Percentiles rank a stretch among this genome's conserved stretches.
These are phyloP conservation scores for Chaenodraco wilsoni DNA, from an alignment of 2,797 vertebrate species.

Conservation along the genomic window DNA sequence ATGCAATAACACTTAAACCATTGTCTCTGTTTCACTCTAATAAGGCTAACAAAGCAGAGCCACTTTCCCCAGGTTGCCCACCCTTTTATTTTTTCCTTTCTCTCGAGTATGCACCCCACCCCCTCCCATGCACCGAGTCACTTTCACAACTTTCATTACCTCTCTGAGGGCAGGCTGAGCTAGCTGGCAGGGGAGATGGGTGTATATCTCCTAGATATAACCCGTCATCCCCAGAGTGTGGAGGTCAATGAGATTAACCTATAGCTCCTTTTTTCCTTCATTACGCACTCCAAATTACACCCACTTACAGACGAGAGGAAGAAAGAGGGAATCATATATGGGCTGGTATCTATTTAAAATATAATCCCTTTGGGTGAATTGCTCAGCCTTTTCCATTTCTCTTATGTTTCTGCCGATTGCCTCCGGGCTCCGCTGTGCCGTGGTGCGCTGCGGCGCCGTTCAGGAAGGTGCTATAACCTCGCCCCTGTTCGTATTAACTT, in stretches of 20 bases:
- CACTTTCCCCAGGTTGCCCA: slow-evolving; percentile 69
- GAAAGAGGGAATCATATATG: slow-evolving; percentile 76
- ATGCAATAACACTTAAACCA: slow-evolving; percentile 7
- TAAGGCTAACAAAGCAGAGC: slow-evolving; percentile 49
- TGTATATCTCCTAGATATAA: slow-evolving; percentile 72
- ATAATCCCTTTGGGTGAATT: slow-evolving; percentile 78
- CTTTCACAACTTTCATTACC: slow-evolving; percentile 79
- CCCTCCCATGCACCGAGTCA: slow-evolving; percentile 41
- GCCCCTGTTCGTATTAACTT: slow-evolving; percentile 74
- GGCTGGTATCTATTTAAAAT: slow-evolving; percentile 84
- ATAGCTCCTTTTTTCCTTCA: slow-evolving; percentile 78
- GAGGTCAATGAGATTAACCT: slow-evolving; percentile 86
- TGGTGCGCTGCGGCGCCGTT: slow-evolving; percentile 51
- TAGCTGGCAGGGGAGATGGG: slow-evolving; percentile 65
- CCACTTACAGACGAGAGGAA: slow-evolving; percentile 74
- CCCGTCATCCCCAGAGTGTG: slow-evolving; percentile 72
- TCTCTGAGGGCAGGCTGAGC: slow-evolving; percentile 70
- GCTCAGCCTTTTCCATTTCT: slow-evolving; percentile 75
- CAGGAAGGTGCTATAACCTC: slow-evolving; percentile 75
- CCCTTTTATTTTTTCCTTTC: slow-evolving; percentile 6
- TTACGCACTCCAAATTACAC: slow-evolving; percentile 80
- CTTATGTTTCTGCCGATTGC: slow-evolving; percentile 78
- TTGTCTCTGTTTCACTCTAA: slow-evolving; percentile 35
- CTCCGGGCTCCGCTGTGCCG: slow-evolving; percentile 64
- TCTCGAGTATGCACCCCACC: slow-evolving; percentile 9